Evolutionary conservation across 1,140 invertebrate genomes (phyloP).

Genomic region (Diorhabda sublineata): DNA sequence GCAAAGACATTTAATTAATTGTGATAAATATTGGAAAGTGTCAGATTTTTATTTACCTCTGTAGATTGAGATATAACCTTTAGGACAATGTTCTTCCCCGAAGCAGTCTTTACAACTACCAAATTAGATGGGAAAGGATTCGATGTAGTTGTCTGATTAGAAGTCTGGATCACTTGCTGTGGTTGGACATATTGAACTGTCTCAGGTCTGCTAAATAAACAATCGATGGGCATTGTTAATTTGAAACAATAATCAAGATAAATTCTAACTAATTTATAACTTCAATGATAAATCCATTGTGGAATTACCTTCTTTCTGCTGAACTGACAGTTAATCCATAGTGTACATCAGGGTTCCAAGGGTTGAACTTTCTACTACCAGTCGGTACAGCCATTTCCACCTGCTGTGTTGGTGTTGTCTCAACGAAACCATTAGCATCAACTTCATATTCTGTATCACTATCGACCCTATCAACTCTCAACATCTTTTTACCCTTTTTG

Average conservation of each 20-base stretch:
- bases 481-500: slow-evolving; percentile 31
- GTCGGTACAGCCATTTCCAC: slow-evolving; percentile 22
- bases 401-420: slow-evolving; percentile 7
- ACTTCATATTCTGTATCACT: slow-evolving; percentile 35
- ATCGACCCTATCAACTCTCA: slow-evolving; percentile 30
- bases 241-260: background rate
- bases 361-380: slow-evolving; percentile 42
- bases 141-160: background rate
- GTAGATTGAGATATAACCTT: slow-evolving; percentile 42
- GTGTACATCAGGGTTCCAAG: slow-evolving; percentile 46
- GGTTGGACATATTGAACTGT: slow-evolving; percentile 27
- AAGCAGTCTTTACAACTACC: slow-evolving; percentile 44
- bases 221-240: background rate
- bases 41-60: slow-evolving; percentile 2
- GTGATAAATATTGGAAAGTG: background rate
- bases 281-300: background rate
- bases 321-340: slow-evolving; percentile 45
- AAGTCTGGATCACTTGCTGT: slow-evolving; percentile 24
- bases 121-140: slow-evolving; percentile 36
- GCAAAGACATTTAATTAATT: background rate
- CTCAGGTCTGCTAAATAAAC: slow-evolving; percentile 24
- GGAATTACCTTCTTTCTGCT: slow-evolving; percentile 37
- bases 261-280: too few relatives aligned
- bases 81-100: slow-evolving; percentile 45
- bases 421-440: slow-evolving; percentile 31